Percentiles rank a stretch among this genome's conserved stretches.
phyloP scores from a whole-genome alignment of 1,140 invertebrate species.

The Drosophila lowei region DNA sequence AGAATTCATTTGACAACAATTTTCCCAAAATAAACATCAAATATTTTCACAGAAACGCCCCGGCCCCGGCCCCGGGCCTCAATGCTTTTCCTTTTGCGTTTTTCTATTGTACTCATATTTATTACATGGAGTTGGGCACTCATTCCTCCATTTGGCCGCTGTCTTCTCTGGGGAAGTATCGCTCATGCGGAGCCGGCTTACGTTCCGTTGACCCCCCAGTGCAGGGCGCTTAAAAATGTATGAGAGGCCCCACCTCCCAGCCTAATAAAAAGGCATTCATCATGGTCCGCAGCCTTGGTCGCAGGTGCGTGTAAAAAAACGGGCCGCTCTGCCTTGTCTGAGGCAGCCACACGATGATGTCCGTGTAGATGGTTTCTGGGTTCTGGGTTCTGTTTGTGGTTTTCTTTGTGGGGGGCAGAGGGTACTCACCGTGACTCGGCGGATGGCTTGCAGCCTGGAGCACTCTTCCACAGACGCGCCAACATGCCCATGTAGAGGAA shows the following conservation, averaged over 20 bases:
- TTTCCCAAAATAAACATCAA: no score
- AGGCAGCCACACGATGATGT: constrained; percentile 4
- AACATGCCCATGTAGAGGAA: constrained; percentile 96
- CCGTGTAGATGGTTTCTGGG: neutral
- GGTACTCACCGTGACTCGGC: constrained; percentile 84
- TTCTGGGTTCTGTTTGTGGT: neutral
- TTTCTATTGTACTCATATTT: no score
- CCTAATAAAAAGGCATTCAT: constrained; percentile 64
- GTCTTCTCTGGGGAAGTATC: neutral
- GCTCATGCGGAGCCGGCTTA: constrained; percentile 4
- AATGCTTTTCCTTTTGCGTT: neutral
- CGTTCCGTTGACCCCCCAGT: constrained; percentile 22
- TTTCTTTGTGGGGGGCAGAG: neutral
- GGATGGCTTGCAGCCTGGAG: constrained; percentile 88
- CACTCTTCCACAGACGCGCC: constrained; percentile 92
- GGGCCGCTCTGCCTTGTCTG: no score
- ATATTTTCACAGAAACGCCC: no score
- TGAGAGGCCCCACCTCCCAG: constrained; percentile 31
- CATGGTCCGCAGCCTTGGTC: constrained; percentile 39
- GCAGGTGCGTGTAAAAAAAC: constrained; percentile 25
- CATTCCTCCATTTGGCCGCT: no score
- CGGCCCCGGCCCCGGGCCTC: no score
- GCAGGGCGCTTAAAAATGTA: constrained; percentile 64
- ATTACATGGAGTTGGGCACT: no score
- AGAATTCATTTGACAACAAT: no score